phyloP scores from a whole-genome alignment of 2,797 vertebrate species.

The Sebastolobus alascanus region DNA sequence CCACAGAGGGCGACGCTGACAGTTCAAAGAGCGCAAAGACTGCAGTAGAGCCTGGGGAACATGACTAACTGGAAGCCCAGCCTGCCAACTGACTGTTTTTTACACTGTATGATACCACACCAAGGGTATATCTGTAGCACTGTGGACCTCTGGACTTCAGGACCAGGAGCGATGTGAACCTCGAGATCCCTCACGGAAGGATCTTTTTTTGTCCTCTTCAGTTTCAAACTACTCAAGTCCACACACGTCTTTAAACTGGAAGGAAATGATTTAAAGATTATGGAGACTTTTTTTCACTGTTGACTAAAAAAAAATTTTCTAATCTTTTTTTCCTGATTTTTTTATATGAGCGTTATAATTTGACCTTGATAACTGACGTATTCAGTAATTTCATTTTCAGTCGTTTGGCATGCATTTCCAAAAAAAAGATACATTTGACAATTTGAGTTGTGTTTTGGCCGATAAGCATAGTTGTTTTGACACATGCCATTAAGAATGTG shows the following conservation, averaged over 20 bases:
- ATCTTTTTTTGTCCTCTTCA: constrained; percentile 50
- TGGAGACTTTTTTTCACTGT: constrained; percentile 85
- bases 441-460: constrained; percentile 56
- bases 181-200: constrained; percentile 51
- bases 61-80: constrained; percentile 80
- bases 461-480: constrained; percentile 35
- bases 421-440: constrained; percentile 33
- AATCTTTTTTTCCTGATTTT: constrained; percentile 54
- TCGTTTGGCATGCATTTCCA: constrained; percentile 60
- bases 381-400: constrained; percentile 30
- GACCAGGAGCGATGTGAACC: constrained; percentile 65
- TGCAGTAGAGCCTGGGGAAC: constrained; percentile 88
- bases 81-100: constrained; percentile 59
- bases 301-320: constrained; percentile 71
- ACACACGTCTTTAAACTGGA: constrained; percentile 88
- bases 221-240: constrained; percentile 54
- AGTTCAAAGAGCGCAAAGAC: constrained; percentile 85
- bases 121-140: constrained; percentile 78
- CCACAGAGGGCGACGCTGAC: constrained; percentile 89
- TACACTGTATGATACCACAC: constrained; percentile 79
- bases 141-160: constrained; percentile 75
- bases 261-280: constrained; percentile 86
- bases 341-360: constrained; percentile 67
- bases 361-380: constrained; percentile 57
- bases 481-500: constrained; percentile 40